A percentile compares a stretch with the other conserved stretches of the same genome.
phyloP scores from a whole-genome alignment of 2,797 vertebrate genomes.

The Melanotaenia parkinsoni region DNA sequence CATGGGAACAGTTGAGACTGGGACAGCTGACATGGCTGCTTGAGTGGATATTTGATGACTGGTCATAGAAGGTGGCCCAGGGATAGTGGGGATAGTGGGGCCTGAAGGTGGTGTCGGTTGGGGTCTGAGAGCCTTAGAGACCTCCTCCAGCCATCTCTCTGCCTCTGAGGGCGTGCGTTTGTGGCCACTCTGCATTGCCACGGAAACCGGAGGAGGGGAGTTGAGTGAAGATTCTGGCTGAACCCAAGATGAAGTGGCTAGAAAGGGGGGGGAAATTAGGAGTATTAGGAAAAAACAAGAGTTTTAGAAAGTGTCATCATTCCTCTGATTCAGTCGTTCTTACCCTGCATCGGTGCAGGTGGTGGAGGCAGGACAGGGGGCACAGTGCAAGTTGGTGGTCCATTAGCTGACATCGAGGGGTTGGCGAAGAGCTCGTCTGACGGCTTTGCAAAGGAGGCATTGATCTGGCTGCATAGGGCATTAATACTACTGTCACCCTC shows the following conservation, averaged over 20 bases:
- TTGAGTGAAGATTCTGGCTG: slow-evolving; percentile 78
- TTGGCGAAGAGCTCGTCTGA: slow-evolving; percentile 82
- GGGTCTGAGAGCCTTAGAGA: slow-evolving; percentile 87
- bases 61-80: slow-evolving; percentile 75
- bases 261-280: slow-evolving; percentile 1
- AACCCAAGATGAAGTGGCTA: slow-evolving; percentile 85
- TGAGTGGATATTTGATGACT: slow-evolving; percentile 73
- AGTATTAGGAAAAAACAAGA: not conserved
- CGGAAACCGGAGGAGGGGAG: slow-evolving; percentile 73
- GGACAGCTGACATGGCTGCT: slow-evolving; percentile 41
- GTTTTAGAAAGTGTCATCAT: slow-evolving; percentile 5
- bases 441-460: slow-evolving; percentile 85
- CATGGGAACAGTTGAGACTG: slow-evolving; percentile 56
- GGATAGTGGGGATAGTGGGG: slow-evolving; percentile 73
- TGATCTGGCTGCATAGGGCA: slow-evolving; percentile 90
- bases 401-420: slow-evolving; percentile 64
- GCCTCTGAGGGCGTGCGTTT: slow-evolving; percentile 92
- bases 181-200: slow-evolving; percentile 81
- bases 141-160: slow-evolving; percentile 93
- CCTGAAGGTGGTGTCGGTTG: slow-evolving; percentile 79
- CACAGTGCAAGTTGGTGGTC: slow-evolving; percentile 65
- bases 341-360: slow-evolving; percentile 80
- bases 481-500: slow-evolving; percentile 86
- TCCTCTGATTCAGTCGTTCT: slow-evolving; percentile 30
- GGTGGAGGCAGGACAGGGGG: slow-evolving; percentile 78